A percentile compares a stretch with the other conserved stretches of the same genome.
Conservation (phyloP, 2,888 invertebrate species). For the Bugula neritina region DNA sequence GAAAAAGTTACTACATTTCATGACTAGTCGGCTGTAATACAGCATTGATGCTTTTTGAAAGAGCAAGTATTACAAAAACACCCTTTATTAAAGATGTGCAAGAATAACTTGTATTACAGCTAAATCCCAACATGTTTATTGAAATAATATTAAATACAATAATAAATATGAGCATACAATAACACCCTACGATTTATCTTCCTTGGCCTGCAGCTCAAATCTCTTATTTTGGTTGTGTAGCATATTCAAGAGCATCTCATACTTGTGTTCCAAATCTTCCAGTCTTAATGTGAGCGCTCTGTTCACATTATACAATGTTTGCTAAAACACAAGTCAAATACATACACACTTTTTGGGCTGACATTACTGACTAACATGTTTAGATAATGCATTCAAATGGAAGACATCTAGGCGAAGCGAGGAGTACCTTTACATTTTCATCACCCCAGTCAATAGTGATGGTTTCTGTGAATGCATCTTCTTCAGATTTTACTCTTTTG, state of each 20-base stretch:
- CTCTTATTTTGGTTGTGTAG: slow-evolving; percentile 43
- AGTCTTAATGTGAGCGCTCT: slow-evolving; percentile 48
- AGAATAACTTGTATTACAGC: too few relatives aligned
- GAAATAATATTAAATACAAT: too few relatives aligned
- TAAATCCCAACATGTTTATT: too few relatives aligned
- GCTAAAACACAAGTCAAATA: slow-evolving; percentile 36
- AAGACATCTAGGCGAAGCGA: not conserved
- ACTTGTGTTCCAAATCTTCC: slow-evolving; percentile 45
- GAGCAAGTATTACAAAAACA: too few relatives aligned
- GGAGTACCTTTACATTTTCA: slow-evolving; percentile 19
- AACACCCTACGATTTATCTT: slow-evolving; percentile 27
- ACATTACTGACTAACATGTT: not conserved
- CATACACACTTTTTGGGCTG: not conserved
- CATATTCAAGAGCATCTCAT: slow-evolving; percentile 37
- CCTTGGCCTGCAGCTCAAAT: slow-evolving; percentile 32
- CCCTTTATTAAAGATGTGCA: too few relatives aligned
- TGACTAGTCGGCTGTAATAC: too few relatives aligned
- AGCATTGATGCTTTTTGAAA: too few relatives aligned
- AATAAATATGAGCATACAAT: too few relatives aligned
- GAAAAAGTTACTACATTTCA: too few relatives aligned
- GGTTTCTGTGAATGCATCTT: slow-evolving; percentile 17
- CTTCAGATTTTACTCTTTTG: not conserved
- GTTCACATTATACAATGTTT: slow-evolving; percentile 50
- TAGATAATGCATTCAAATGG: not conserved
- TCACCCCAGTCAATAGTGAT: slow-evolving; percentile 23